Evolutionary conservation across 53 echinoderm and acorn worm species (phyloP).

Genomic region (Temnopleurus reevesii): DNA sequence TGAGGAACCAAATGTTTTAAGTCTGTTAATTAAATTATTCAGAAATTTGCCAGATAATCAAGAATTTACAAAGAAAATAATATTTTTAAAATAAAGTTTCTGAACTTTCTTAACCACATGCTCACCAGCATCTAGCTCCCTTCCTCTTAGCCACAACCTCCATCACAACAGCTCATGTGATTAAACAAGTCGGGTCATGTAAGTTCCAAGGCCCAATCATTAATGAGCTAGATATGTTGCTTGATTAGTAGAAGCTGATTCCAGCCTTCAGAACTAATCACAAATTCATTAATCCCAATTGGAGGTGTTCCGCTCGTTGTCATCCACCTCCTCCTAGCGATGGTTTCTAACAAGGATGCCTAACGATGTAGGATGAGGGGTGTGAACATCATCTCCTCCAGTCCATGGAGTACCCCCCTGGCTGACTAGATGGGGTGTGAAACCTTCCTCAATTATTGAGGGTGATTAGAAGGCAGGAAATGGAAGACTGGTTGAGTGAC

Average conservation of each 20-base stretch:
- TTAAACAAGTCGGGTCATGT: background rate
- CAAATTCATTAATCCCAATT: slow-evolving; percentile 33
- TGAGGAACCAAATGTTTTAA: too few relatives aligned
- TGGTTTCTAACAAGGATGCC: slow-evolving; percentile 33
- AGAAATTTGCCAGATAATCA: background rate
- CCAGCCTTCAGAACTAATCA: slow-evolving; percentile 1
- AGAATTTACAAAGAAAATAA: background rate
- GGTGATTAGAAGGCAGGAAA: slow-evolving; percentile 50
- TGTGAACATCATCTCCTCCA: slow-evolving; percentile 13
- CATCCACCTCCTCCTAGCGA: background rate
- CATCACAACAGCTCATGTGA: background rate
- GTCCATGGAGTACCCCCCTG: background rate
- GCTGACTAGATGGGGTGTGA: slow-evolving; percentile 3
- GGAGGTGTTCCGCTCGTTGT: slow-evolving; percentile 32
- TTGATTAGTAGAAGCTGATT: background rate
- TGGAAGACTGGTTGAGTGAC: background rate
- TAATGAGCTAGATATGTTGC: background rate
- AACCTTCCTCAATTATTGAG: slow-evolving; percentile 33
- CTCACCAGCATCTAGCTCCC: too few relatives aligned
- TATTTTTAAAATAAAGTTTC: background rate
- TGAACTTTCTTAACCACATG: background rate
- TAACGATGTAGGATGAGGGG: background rate
- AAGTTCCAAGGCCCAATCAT: background rate
- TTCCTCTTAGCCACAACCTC: too few relatives aligned
- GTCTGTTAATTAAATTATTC: too few relatives aligned